Conservation (phyloP, 2,113 vertebrate species). For the Rhynchopsitta pachyrhyncha region DNA sequence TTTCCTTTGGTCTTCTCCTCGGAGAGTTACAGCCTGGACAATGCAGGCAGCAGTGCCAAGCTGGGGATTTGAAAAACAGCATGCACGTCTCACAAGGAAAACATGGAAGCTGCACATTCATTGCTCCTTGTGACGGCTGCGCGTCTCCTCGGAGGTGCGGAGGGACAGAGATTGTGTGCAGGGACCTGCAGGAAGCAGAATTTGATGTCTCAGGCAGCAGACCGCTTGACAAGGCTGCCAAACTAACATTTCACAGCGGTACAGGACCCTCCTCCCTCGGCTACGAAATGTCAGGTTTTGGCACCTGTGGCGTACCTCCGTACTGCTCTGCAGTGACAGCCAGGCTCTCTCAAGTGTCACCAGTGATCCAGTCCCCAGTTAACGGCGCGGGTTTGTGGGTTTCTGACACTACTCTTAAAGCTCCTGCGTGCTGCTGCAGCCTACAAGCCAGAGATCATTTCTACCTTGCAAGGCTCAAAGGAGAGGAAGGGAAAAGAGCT, state of each 20-base stretch:
- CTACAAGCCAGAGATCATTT: constrained; percentile 54
- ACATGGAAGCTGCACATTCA: not conserved
- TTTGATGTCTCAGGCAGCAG: not conserved
- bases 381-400: constrained; percentile 30
- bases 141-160: not conserved
- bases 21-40: not conserved
- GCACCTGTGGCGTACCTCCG: constrained; percentile 18
- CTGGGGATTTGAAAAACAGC: not conserved
- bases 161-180: not conserved
- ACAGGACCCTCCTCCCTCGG: not conserved
- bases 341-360: constrained; percentile 63
- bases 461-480: constrained; percentile 59
- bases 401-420: constrained; percentile 68
- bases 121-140: rapidly evolving
- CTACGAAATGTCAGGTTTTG: constrained; percentile 38
- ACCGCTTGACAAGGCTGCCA: constrained; percentile 10
- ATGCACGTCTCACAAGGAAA: not conserved
- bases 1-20: not conserved
- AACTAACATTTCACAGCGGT: not conserved
- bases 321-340: constrained; percentile 55
- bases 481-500: not conserved
- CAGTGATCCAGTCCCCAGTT: constrained; percentile 59
- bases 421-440: constrained; percentile 63
- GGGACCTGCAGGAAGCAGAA: not conserved
- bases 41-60: not conserved